phyloP scores from a whole-genome alignment of 1,140 invertebrate genomes.

The Bilobella aurantiaca region DNA sequence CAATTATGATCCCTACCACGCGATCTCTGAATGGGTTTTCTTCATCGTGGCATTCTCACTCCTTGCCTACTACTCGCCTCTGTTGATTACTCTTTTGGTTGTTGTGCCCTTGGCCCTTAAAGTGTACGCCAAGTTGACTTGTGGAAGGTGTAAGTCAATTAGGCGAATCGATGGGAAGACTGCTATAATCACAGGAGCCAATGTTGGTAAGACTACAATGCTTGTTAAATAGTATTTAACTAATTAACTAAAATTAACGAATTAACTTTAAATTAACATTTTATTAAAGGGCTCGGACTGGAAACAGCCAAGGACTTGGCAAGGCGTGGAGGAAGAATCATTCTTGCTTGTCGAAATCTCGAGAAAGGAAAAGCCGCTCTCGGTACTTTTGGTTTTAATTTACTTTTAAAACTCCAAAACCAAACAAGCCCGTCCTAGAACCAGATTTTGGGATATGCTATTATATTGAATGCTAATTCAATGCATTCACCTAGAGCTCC shows the following conservation, averaged over 20 bases:
- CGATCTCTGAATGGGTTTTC: neutral
- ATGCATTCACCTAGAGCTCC: no score
- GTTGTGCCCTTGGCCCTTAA: constrained; percentile 26
- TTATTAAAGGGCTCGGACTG: neutral
- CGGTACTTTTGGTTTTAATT: no score
- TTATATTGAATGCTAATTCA: no score
- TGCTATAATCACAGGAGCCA: constrained; percentile 47
- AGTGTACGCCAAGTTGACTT: constrained; percentile 39
- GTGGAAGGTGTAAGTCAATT: constrained; percentile 42
- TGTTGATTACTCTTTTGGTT: neutral
- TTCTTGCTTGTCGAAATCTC: neutral
- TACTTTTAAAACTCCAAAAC: no score
- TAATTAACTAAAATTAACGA: no score
- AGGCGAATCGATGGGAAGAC: constrained; percentile 46
- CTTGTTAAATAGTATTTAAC: neutral
- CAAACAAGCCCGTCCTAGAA: no score
- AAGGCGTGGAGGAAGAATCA: neutral
- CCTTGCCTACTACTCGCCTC: neutral
- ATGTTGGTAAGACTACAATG: constrained; percentile 38
- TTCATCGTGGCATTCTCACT: neutral
- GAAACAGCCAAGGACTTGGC: constrained; percentile 2
- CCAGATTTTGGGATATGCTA: no score
- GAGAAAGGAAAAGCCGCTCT: neutral
- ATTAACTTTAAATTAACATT: no score
- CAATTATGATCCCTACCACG: neutral